Evolutionary conservation across 2,888 invertebrate genomes (phyloP), one percentile per base, ranked within the genome.

Genomic region (Ischnus inquisitorius): DNA sequence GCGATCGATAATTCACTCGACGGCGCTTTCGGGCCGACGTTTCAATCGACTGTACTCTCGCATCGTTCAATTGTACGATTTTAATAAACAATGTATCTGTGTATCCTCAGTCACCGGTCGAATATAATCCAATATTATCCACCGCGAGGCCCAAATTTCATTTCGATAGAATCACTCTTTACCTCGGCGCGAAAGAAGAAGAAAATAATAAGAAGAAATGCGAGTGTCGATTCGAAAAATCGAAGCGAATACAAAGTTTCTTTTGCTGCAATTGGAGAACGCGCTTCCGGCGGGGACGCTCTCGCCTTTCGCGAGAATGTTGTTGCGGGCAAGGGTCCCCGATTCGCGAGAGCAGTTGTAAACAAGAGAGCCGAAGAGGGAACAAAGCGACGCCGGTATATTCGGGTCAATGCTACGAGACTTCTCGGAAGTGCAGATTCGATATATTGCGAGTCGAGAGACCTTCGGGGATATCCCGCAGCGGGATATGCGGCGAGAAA

Each of bases 401-500:
- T 89, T 89, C 87, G 88, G 90, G 89, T 89, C 90, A 90, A 90
- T 87, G 90, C 90, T 88, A 89, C 90, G 86, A 88, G 86, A 85
- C 83, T 86, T 88, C 89, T 88, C 85, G 86, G 88, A 88, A 89
- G 87, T 86, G 87, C 88, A 88, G 88, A 60, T 60, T 60, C 57
- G 57, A 60, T 60, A 46, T 46, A 60, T 60, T 60, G 5, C 57
- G 57, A 86, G n/a, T n/a, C 85, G 78, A 82, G 86, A 81, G 34
- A 8, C 34, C 34, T 34, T 34, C 34, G 34, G 34, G 34, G 34
- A 34, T 34, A 34, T 34, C 86, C 87, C 83, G 22, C 19, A 14
- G 57, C 28, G 14, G 5, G 6, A 60, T 60, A 60, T 28, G n/a
- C n/a, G 14, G 25, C 28, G 25, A 28, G 57, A 60, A 60, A 60